Base-by-base conservation (phyloP, 2,888 invertebrate species). In the Malachius bipustulatus region DNA sequence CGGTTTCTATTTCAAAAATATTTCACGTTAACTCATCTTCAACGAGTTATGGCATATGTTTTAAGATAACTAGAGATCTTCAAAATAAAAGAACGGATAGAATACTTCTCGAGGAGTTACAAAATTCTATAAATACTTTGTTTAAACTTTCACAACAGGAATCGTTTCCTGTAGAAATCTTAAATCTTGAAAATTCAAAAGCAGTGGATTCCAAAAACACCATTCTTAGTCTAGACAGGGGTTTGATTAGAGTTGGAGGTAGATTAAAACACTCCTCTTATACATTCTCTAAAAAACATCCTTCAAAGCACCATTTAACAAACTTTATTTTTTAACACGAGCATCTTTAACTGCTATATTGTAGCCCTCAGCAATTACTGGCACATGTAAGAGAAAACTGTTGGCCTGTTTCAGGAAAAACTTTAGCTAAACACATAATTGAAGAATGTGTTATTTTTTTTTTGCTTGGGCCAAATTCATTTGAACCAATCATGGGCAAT, bases 161-260 rank as follows among this genome's bases (percentile, higher is more conserved):
- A n/a, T n/a, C n/a, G n/a, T n/a, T n/a, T n/a, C n/a, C n/a, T n/a
- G n/a, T n/a, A n/a, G n/a, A n/a, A n/a, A n/a, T n/a, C n/a, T n/a
- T n/a, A n/a, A n/a, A n/a, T n/a, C n/a, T n/a, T n/a, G n/a, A n/a
- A n/a, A n/a, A n/a, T n/a, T n/a, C n/a, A n/a, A n/a, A n/a, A n/a
- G n/a, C n/a, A n/a, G n/a, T n/a, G n/a, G n/a, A n/a, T n/a, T n/a
- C n/a, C n/a, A n/a, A n/a, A n/a, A n/a, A n/a, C n/a, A n/a, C n/a
- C n/a, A n/a, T n/a, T n/a, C n/a, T n/a, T n/a, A n/a, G n/a, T n/a
- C n/a, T n/a, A n/a, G n/a, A n/a, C n/a, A n/a, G n/a, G n/a, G n/a
- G n/a, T n/a, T n/a, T n/a, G n/a, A n/a, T n/a, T n/a, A n/a, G 39
- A 26, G 43, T 45, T 13, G 36, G 39, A 4, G 39, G 42, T 13